Percentiles rank a stretch among this genome's conserved stretches.
phyloP scores from a whole-genome alignment of 1,140 invertebrate genomes.

The Drosophila lini region DNA sequence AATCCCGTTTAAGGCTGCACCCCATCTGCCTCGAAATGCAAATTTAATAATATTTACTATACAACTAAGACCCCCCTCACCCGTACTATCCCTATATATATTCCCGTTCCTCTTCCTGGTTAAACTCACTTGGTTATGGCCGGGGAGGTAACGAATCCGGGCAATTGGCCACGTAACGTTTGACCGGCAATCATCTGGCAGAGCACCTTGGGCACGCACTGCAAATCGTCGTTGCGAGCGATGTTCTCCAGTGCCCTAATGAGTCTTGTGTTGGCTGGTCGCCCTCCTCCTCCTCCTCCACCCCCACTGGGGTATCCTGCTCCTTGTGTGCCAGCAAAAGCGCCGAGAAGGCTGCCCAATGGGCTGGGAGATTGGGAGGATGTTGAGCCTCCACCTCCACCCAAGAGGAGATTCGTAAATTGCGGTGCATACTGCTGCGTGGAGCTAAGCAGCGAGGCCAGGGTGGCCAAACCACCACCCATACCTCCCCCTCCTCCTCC shows the following conservation, averaged over 20 bases:
- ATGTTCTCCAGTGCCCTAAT: conserved; percentile 89
- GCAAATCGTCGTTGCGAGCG: conserved; percentile 89
- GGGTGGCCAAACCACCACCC: conserved; percentile 62
- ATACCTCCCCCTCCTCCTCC: conserved; percentile 24
- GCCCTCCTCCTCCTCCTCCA: conserved; percentile 9
- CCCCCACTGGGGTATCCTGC: conserved; percentile 31
- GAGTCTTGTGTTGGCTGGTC: conserved; percentile 81
- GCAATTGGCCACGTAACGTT: conserved; percentile 85
- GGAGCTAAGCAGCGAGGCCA: conserved; percentile 68
- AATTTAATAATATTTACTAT: conserved; percentile 76
- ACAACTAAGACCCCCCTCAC: conserved; percentile 53
- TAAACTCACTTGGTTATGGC: conserved; percentile 88
- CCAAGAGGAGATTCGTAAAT: conserved; percentile 80
- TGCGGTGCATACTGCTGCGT: conserved; percentile 80
- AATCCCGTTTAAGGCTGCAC: conserved; percentile 72
- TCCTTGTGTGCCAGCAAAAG: conserved; percentile 49
- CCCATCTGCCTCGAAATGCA: conserved; percentile 49
- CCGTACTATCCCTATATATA: conserved; percentile 21
- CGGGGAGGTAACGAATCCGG: conserved; percentile 87
- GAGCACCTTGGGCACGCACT: conserved; percentile 91
- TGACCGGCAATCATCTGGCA: conserved; percentile 90
- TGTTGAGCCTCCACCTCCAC: conserved; percentile 50
- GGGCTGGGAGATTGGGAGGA: conserved; percentile 50
- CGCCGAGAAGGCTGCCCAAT: conserved; percentile 75
- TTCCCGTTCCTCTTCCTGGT: neutral